Evolutionary conservation across 2,888 invertebrate genomes (phyloP).

Genomic region (Xanthorhoe spadicearia): DNA sequence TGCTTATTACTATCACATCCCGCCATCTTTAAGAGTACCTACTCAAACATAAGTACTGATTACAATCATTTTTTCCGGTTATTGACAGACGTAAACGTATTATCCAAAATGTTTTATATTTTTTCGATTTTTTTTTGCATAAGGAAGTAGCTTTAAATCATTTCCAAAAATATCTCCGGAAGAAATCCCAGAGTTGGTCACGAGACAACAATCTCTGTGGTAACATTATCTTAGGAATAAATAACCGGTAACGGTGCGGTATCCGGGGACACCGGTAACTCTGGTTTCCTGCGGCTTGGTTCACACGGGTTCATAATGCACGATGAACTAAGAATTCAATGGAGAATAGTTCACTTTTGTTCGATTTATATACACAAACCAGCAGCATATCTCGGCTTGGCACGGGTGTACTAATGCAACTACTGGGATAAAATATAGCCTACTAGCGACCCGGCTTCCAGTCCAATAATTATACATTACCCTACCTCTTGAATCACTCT

Average conservation of each 20-base stretch:
- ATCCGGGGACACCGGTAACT: conserved; percentile 36
- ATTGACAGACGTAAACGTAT: not conserved
- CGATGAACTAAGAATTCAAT: not conserved
- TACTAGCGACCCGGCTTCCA: no score
- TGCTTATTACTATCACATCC: no score
- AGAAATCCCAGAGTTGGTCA: conserved; percentile 12
- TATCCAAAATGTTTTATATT: not conserved
- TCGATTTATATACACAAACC: no score
- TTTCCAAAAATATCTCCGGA: not conserved
- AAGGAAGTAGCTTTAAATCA: not conserved
- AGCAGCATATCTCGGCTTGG: no score
- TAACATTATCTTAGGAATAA: conserved; percentile 23
- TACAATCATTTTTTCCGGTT: no score
- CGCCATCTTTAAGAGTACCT: no score
- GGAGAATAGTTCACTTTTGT: no score
- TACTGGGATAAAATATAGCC: no score
- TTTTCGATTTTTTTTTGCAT: not conserved
- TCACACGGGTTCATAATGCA: conserved; percentile 31
- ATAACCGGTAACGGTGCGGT: conserved; percentile 29
- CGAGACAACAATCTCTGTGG: conserved; percentile 24
- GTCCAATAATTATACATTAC: no score
- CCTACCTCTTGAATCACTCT: no score
- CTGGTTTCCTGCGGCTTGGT: conserved; percentile 36
- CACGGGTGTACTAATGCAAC: no score
- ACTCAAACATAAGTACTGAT: no score